Percentiles rank a stretch among this genome's conserved stretches.
Evolutionary conservation across 2,797 vertebrate genomes (phyloP).

Genomic region (Notamacropus eugenii): DNA sequence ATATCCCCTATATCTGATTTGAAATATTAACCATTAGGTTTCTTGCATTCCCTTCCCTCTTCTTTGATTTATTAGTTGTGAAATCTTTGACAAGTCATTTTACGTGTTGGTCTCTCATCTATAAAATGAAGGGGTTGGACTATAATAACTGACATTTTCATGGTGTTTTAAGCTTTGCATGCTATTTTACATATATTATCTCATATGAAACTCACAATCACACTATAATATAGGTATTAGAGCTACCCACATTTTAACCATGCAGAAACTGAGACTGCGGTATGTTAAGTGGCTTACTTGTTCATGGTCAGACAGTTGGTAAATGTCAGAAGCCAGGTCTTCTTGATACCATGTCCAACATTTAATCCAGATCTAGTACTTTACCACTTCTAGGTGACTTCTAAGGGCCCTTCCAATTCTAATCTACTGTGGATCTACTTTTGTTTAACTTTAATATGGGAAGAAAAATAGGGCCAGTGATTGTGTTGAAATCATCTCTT

Average conservation of each 20-base stretch:
- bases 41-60: neutral
- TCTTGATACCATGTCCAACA: neutral
- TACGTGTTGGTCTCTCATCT: neutral
- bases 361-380: neutral
- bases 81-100: neutral
- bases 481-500: slow-evolving; percentile 43
- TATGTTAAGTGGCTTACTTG: neutral
- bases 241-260: neutral
- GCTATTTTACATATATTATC: neutral
- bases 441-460: neutral
- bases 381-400: slow-evolving; percentile 9
- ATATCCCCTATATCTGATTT: neutral
- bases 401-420: slow-evolving; percentile 47
- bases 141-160: neutral
- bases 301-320: neutral
- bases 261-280: neutral
- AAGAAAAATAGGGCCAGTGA: slow-evolving; percentile 35
- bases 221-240: neutral
- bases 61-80: neutral
- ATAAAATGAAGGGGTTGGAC: neutral
- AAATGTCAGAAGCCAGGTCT: neutral
- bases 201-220: neutral
- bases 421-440: slow-evolving; percentile 11
- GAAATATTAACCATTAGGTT: neutral
- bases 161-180: neutral